Base-by-base conservation (phyloP, 2,797 vertebrate species). In the Champsocephalus esox region DNA sequence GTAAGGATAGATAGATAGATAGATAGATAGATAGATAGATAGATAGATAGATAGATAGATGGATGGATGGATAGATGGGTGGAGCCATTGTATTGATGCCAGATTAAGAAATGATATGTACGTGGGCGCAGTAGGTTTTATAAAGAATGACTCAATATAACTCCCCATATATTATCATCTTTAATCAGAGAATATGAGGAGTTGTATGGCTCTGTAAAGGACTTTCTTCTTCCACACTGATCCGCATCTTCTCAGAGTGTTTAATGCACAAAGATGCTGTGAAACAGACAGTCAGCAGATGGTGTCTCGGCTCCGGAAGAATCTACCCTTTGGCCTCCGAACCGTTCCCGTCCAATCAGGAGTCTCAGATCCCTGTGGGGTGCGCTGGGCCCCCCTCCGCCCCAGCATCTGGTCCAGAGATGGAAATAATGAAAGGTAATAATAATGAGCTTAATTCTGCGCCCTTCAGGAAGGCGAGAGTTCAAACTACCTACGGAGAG, bases 371-470 rank as follows among this genome's bases (percentile, higher is more conserved):
- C 86, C 87, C 92, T 34, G 91, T 85, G 61, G 90, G 89, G 86
- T 50, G 81, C 48, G 1, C 69, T 1, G 70, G 79, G 76, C 90
- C 72, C 82, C 94, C 93, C 89, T 87, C 86, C 13, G 93, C 81
- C 90, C 67, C 6, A 71, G 92, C 93, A 95, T 94, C 94, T 94
- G 94, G 85, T 92, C 89, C 77, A 81, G 65, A 79, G 72, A 86
- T 79, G 68, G 79, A 81, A 91, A 87, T 87, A 88, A 93, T 86
- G 87, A 88, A 38, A 81, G 87, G 77, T 86, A 87, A 92, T 89
- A 93, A 93, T 92, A 93, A 91, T 87, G 91, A 92, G 88, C 84
- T 88, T 67, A 84, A 77, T 77, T 81, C 86, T 85, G 83, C 75
- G 77, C 80, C 80, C 85, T 54, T 71, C 77, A 52, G 81, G 80